A percentile compares a stretch with the other conserved stretches of the same genome.
phyloP scores from a whole-genome alignment of 1,140 invertebrate genomes.

The Drosophila prosaltans region DNA sequence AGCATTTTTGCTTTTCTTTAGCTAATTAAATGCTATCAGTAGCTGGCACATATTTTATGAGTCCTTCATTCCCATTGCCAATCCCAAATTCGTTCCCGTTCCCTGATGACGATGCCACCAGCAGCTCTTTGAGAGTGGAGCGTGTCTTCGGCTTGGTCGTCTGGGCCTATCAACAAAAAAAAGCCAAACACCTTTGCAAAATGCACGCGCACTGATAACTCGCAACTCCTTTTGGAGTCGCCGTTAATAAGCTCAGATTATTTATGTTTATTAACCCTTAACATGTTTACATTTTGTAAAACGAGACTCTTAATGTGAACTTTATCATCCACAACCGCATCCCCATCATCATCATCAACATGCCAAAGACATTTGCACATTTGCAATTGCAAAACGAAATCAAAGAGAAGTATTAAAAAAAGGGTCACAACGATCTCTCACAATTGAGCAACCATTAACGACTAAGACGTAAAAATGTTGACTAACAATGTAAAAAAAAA shows the following conservation, averaged over 20 bases:
- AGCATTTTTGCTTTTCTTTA: conserved; percentile 25
- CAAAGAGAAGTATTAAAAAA: not conserved
- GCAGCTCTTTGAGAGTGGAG: conserved; percentile 36
- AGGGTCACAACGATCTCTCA: not conserved
- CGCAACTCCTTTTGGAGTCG: conserved; percentile 33
- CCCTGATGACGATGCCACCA: not conserved
- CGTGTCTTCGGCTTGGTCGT: conserved; percentile 22
- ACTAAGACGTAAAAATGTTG: no score
- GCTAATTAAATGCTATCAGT: conserved; percentile 77
- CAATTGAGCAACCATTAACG: not conserved
- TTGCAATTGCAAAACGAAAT: not conserved
- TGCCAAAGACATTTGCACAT: not conserved
- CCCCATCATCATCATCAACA: not conserved
- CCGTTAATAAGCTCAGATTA: conserved; percentile 82
- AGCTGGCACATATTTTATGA: conserved; percentile 73
- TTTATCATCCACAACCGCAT: conserved; percentile 72
- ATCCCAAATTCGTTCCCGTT: not conserved
- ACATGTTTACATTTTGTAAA: conserved; percentile 83
- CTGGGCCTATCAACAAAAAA: conserved; percentile 53
- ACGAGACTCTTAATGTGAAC: conserved; percentile 83
- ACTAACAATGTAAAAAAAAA: no score
- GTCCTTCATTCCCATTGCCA: not conserved
- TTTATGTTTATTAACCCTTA: conserved; percentile 83
- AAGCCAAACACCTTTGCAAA: conserved; percentile 78
- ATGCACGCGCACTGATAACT: conserved; percentile 73